These are phyloP conservation scores for Bovichtus diacanthus DNA, from an alignment of 2,797 vertebrate genomes.

Conservation along the genomic window DNA sequence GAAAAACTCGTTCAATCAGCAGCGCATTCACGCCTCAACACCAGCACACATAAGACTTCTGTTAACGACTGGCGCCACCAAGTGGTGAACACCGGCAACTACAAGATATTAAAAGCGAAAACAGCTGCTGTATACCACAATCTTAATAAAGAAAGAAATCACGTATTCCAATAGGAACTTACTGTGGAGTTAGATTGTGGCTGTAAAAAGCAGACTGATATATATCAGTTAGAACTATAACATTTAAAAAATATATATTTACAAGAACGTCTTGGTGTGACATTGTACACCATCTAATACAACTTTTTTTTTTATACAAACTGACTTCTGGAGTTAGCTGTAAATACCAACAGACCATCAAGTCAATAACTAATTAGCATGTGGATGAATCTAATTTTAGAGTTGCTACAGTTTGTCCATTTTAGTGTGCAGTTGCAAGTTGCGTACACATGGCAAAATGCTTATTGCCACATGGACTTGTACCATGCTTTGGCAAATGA, in stretches of 20 bases:
- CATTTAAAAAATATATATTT: neutral
- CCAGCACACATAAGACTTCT: neutral
- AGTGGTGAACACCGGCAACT: slow-evolving; percentile 52
- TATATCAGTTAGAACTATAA: neutral
- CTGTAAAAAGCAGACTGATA: slow-evolving; percentile 1
- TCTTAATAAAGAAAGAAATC: slow-evolving; percentile 34
- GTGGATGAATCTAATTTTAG: neutral
- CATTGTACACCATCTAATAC: neutral
- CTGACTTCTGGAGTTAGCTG: neutral
- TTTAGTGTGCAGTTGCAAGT: slow-evolving; percentile 11
- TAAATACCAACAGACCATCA: neutral
- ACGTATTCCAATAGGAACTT: slow-evolving; percentile 23
- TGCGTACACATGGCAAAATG: slow-evolving; percentile 20
- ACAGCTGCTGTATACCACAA: slow-evolving; percentile 1
- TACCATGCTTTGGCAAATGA: slow-evolving; percentile 24
- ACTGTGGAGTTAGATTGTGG: neutral
- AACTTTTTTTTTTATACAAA: neutral
- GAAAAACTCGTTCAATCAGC: slow-evolving; percentile 6
- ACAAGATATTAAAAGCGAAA: slow-evolving; percentile 21
- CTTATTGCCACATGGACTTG: slow-evolving; percentile 8
- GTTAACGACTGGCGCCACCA: slow-evolving; percentile 50
- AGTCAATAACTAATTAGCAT: neutral
- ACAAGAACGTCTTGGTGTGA: slow-evolving; percentile 10
- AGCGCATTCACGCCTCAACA: neutral
- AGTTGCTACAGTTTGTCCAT: neutral